Percentiles rank a stretch among this genome's conserved stretches.
Conservation (phyloP, 2,113 vertebrate genomes). For the Ranitomeya imitator region DNA sequence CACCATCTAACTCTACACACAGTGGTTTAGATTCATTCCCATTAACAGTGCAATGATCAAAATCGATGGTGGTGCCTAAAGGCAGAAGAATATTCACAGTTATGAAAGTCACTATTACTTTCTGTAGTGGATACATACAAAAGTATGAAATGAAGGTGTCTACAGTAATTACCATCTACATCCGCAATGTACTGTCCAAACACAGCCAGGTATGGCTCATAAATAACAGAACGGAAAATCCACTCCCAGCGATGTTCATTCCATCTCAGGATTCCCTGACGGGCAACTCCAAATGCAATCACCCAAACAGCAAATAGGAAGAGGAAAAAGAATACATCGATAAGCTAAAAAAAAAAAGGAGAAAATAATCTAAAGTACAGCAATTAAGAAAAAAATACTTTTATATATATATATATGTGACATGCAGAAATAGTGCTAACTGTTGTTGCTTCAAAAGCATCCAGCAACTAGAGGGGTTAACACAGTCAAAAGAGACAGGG, state of each 20-base stretch:
- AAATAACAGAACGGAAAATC: constrained; percentile 81
- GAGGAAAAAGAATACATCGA: constrained; percentile 82
- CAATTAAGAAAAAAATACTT: not conserved
- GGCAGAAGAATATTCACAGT: not conserved
- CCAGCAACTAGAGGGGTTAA: no score
- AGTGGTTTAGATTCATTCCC: constrained; percentile 80
- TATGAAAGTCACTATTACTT: not conserved
- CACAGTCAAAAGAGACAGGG: no score
- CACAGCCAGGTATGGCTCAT: constrained; percentile 79
- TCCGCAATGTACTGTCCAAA: constrained; percentile 81
- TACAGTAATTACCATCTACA: constrained; percentile 70
- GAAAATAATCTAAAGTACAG: not conserved
- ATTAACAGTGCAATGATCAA: constrained; percentile 74
- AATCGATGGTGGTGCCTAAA: constrained; percentile 76
- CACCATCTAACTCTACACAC: constrained; percentile 76
- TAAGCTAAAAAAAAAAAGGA: constrained; percentile 66
- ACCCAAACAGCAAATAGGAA: constrained; percentile 83
- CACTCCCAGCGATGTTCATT: constrained; percentile 80
- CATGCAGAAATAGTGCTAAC: no score
- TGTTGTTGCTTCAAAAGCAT: no score
- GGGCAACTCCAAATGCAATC: constrained; percentile 79
- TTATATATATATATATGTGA: no score
- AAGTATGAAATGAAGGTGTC: not conserved
- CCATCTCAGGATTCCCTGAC: constrained; percentile 77
- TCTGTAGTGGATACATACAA: not conserved